Base-by-base conservation (phyloP, 2,797 vertebrate genomes). In the Characodon lateralis region DNA sequence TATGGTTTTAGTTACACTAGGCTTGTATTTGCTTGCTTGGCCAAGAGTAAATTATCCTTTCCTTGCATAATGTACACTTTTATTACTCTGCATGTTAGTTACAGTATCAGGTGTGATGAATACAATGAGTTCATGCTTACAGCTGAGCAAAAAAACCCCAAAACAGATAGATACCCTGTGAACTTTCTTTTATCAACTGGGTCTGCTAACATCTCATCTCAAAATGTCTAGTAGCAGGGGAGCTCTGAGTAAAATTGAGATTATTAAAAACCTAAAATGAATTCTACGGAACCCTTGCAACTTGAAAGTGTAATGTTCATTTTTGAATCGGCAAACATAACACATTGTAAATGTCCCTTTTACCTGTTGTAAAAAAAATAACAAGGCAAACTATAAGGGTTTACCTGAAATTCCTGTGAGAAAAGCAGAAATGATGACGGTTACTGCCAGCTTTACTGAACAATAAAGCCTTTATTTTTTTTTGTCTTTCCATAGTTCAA, bases 401-500 rank as follows among this genome's bases (percentile, higher is more conserved):
- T 35, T 63, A 63, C 63, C 20, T 13, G 35, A 41, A 5, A 10
- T 41, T 35, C 63, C 9, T 68, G 22, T 46, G 46, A 55, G 76
- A 84, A 8, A 12, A 10, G 28, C 61, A 63, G 43, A 43, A 69
- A 72, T 16, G 71, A 80, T 22, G 7, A 88, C 78, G 43, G 39
- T 31, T 79, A 13, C 22, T 77, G 51, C 56, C 65, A 73, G 41
- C 41, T 46, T 69, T 87, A 88, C 76, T 89, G 89, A 94, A 95
- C 92, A 93, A 93, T 94, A 94, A 94, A 95, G 93, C 93, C 89
- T 94, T 95, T 95, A 95, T 81, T 93, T 87, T 90, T 91, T 92
- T 91, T 90, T 92, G 87, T 93, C 88, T 93, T 94, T 93, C 90
- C 88, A 92, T 88, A 93, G 91, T 94, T 95, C 94, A 95, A 95